Evolutionary conservation across 2,797 vertebrate species (phyloP).

Genomic region (Enteromius paludinosus): DNA sequence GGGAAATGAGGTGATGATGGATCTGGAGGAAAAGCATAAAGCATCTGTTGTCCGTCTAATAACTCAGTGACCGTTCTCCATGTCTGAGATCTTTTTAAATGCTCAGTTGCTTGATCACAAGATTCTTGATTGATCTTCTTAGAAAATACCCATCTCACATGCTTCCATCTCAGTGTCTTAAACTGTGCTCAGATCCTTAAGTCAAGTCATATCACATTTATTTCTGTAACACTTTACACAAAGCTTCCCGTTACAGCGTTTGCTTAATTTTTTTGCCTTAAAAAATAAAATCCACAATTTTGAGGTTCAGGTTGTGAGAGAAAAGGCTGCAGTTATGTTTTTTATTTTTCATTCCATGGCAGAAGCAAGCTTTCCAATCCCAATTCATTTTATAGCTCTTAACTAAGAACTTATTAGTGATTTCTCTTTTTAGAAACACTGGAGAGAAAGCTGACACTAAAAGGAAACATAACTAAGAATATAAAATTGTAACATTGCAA

Average conservation of each 20-base stretch:
- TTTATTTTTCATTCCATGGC: not conserved
- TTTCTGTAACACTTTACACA: too few species aligned
- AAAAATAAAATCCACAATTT: not conserved
- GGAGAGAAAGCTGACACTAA: not conserved
- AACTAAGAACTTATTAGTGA: not conserved
- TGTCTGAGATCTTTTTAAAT: not conserved
- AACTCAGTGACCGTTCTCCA: slow-evolving; percentile 3
- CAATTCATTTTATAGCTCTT: not conserved
- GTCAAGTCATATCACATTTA: not conserved
- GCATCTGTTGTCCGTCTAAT: slow-evolving; percentile 43
- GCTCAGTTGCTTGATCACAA: not conserved
- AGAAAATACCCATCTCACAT: not conserved
- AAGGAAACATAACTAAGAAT: not conserved
- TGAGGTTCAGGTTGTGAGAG: not conserved
- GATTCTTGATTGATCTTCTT: not conserved
- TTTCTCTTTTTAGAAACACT: not conserved
- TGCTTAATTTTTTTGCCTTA: not conserved
- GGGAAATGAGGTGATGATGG: slow-evolving; percentile 47
- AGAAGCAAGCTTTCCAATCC: not conserved
- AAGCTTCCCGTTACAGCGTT: not conserved
- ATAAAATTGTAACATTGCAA: not conserved
- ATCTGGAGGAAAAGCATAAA: slow-evolving; percentile 42
- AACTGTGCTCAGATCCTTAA: not conserved
- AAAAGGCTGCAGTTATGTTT: not conserved
- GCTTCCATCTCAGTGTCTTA: not conserved